Conservation (phyloP, 2,797 vertebrate genomes). For the Mareca penelope region DNA sequence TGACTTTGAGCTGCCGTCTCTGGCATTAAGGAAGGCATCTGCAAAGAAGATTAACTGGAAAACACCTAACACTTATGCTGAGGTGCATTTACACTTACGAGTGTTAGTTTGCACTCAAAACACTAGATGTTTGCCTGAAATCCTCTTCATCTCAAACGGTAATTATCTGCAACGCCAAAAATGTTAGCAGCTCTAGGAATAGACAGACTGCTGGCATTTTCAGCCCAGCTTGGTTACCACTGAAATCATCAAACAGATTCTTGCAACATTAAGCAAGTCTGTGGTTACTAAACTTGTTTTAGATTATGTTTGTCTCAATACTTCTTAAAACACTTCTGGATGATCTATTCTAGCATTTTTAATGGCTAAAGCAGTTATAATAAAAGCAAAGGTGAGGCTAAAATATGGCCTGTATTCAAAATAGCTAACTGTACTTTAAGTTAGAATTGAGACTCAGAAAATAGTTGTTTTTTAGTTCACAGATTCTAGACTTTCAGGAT, state of each 20-base stretch:
- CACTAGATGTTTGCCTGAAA: neutral
- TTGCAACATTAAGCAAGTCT: constrained; percentile 23
- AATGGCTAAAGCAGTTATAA: neutral
- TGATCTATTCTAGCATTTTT: neutral
- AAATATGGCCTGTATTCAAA: neutral
- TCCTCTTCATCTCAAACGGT: neutral
- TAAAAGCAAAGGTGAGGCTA: neutral
- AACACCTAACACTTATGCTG: neutral
- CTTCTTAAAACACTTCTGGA: neutral
- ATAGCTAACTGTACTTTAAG: neutral
- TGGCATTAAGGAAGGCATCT: neutral
- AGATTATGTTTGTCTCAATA: neutral
- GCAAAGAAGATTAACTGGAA: neutral
- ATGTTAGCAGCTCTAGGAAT: neutral
- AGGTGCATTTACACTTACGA: neutral
- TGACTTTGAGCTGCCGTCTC: neutral
- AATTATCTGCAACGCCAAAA: constrained; percentile 17
- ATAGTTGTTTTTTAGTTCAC: neutral
- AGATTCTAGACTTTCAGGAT: neutral
- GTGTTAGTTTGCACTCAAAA: neutral
- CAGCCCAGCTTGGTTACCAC: neutral
- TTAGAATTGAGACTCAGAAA: neutral
- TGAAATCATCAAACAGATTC: constrained; percentile 11
- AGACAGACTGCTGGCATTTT: neutral
- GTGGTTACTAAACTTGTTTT: neutral